Evolutionary conservation across 2,888 invertebrate species (phyloP).

Genomic region (Hyppa rectilinea): DNA sequence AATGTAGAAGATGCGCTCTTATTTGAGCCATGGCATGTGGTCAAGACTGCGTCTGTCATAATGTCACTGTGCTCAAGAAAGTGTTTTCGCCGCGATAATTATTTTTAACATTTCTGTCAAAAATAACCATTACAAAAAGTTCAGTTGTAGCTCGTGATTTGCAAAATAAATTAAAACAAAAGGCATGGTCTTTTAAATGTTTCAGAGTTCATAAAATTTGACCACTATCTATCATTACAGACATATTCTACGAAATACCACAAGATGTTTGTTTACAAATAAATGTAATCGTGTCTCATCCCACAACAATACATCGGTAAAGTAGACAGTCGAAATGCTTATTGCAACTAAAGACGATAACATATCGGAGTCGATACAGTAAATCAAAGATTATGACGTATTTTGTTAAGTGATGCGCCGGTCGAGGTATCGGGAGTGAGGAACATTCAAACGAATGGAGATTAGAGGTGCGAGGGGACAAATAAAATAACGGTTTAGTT

Average conservation of each 20-base stretch:
- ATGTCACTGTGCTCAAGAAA: too few species aligned
- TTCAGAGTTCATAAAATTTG: too few species aligned
- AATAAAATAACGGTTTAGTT: neutral
- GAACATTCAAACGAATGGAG: neutral
- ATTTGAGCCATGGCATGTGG: too few species aligned
- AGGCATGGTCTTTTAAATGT: too few species aligned
- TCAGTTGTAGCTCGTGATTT: too few species aligned
- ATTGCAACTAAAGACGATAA: slow-evolving; percentile 36
- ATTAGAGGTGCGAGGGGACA: neutral
- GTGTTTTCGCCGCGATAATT: too few species aligned
- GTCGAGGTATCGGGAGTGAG: neutral
- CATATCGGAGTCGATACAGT: slow-evolving; percentile 29
- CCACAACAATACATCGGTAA: slow-evolving; percentile 20
- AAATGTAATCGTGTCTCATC: neutral
- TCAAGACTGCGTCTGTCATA: too few species aligned
- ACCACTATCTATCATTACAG: too few species aligned
- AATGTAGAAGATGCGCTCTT: too few species aligned
- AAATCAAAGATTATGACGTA: slow-evolving; percentile 53
- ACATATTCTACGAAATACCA: neutral
- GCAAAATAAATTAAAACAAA: too few species aligned
- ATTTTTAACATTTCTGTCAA: too few species aligned
- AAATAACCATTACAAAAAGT: too few species aligned
- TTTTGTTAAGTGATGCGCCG: slow-evolving; percentile 33
- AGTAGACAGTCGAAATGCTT: slow-evolving; percentile 30
- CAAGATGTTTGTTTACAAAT: slow-evolving; percentile 24